Conservation (phyloP, 2,113 vertebrate genomes). For the Cochlearius cochlearius region DNA sequence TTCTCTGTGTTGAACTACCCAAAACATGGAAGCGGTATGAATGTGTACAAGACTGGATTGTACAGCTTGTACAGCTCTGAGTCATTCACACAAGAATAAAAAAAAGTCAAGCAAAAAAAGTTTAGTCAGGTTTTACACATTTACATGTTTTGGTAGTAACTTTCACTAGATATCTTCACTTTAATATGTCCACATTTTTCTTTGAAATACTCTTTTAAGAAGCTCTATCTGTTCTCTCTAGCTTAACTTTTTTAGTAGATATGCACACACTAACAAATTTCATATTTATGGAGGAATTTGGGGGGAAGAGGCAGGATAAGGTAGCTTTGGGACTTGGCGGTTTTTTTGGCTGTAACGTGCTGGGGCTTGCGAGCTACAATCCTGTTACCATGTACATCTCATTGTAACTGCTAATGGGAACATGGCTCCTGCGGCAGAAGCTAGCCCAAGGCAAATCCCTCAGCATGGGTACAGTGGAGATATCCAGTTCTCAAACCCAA, state of each 20-base stretch:
- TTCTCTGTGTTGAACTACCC: not conserved
- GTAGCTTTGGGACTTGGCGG: not conserved
- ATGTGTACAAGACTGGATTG: not conserved
- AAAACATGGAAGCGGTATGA: not conserved
- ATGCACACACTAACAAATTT: not conserved
- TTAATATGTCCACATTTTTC: not conserved
- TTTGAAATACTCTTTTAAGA: not conserved
- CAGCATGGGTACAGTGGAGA: not conserved
- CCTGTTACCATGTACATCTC: not conserved
- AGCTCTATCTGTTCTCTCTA: not conserved
- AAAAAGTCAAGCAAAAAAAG: not conserved
- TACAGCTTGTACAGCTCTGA: not conserved
- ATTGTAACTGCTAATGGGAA: not conserved
- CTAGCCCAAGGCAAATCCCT: not conserved
- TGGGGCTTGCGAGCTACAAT: not conserved
- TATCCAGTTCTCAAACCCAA: not conserved
- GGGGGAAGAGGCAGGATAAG: not conserved
- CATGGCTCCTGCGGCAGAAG: not conserved
- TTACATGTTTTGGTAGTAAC: not conserved
- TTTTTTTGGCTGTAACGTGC: not conserved
- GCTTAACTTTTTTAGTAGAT: not conserved
- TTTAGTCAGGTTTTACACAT: not conserved
- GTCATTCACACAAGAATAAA: not conserved
- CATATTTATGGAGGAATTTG: not conserved
- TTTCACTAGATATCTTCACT: not conserved